Evolutionary conservation across 2,888 invertebrate genomes (phyloP), one percentile per base, ranked within the genome.

Genomic region (Nasonia oneida): DNA sequence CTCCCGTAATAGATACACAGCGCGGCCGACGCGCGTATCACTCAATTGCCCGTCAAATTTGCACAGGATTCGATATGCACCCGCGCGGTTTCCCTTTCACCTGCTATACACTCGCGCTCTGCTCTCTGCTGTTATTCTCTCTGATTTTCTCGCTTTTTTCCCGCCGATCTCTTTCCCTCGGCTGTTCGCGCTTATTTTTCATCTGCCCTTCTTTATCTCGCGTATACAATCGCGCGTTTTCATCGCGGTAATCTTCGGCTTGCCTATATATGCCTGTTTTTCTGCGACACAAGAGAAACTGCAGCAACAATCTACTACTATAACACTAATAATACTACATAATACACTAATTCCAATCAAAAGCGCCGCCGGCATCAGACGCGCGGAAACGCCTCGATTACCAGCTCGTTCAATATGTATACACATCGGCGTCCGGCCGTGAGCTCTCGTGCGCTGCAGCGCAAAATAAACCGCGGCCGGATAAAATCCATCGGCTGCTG

Each of bases 401-500:
- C 18, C 39, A 37, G 71, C 39, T 71, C 71, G 37, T 71, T 71
- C 39, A 71, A 71, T 71, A 39, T 71, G 39, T 39, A 39, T 71
- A n/a, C 23, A 39, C 23, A 39, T 12, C 77, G 57, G 61, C 15
- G 39, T 37, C 77, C 50, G 39, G 61, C 61, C 1, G 29, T 29
- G 29, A 29, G 14, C 33, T 15, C 39, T 2, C 29, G 18, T 71
- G 12, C 37, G 23, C 15, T 85, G 89, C 90, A 90, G 89, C 90
- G 87, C 89, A 90, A 90, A 91, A 91, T 90, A 90, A 89, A 88
- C 89, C 87, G 74, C 88, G 89, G 88, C 89, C 87, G 90, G 89
- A 91, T 91, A 91, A 91, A 91, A 91, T 91, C 90, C 90, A 90
- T 90, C 89, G 90, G 90, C 47, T 14, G 74, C 47, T 12, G 74